Conservation (phyloP, 2,113 vertebrate species). For the Muntiacus reevesi region DNA sequence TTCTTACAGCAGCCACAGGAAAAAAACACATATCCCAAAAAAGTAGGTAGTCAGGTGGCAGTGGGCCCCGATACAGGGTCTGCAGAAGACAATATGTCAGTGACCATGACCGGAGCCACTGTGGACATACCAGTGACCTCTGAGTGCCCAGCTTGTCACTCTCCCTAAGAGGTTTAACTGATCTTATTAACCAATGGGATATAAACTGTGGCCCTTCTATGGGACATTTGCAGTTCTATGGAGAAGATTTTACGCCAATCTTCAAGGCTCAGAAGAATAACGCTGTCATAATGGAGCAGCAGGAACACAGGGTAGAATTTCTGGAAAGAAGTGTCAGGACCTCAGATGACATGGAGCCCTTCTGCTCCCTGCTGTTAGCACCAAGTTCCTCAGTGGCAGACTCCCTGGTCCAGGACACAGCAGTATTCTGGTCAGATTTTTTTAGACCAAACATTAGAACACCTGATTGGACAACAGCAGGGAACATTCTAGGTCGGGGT, state of each 20-base stretch:
- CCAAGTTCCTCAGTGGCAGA: too few relatives aligned
- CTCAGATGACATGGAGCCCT: fast-evolving
- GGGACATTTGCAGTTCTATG: neutral
- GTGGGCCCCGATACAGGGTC: fast-evolving
- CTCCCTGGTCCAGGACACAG: neutral
- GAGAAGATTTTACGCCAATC: neutral
- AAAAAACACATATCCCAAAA: fast-evolving
- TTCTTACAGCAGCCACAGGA: too few relatives aligned
- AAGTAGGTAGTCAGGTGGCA: fast-evolving
- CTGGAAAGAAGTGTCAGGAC: neutral
- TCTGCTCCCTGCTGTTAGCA: neutral
- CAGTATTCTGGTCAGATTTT: neutral
- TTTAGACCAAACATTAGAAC: neutral
- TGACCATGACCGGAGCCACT: fast-evolving
- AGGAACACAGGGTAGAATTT: fast-evolving
- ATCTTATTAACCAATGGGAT: fast-evolving
- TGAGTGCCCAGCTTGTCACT: neutral
- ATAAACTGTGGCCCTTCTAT: fast-evolving
- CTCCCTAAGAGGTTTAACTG: neutral
- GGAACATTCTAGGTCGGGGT: too few relatives aligned
- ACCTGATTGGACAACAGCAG: neutral
- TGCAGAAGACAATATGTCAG: fast-evolving
- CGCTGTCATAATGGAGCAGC: neutral
- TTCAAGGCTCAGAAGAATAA: neutral
- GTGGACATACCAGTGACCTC: fast-evolving